Evolutionary conservation across 2,797 vertebrate genomes (phyloP), one percentile per base, ranked within the genome.

Genomic region (Psittacula echo): DNA sequence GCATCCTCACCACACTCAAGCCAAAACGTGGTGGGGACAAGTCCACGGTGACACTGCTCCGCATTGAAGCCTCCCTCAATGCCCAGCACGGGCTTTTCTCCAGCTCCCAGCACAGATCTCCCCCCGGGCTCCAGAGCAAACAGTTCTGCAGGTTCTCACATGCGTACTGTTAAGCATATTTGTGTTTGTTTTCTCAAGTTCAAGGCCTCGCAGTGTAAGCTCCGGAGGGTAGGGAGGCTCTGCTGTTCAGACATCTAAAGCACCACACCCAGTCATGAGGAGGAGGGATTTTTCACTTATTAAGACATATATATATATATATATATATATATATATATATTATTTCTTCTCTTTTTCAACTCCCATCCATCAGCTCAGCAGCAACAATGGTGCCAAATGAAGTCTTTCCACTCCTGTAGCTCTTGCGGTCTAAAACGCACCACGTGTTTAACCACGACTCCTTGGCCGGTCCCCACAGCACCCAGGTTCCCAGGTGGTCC

Each of bases 401-500:
- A 96, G 91, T 93, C 89, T 94, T 96, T 96, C 87, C 94, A 93
- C 87, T 93, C 72, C 8, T 64, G 61, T 60, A 62, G 18, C 79
- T 85, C 90, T 87, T 96, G 90, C 1, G 85, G 92, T 91, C 85
- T 77, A 21, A 85, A 89, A 85, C 47, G 80, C 62, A 89, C 89
- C 91, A 94, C 7, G 48, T 94, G 87, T 89, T 93, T 95, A 95
- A 95, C 95, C 93, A 42, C 32, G 1, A 61, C 61, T 95, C 67
- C 77, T 93, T 47, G 80, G 88, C 84, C 7, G 1, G 86, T 74
- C 64, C 84, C 88, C 4, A 4, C 75, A 94, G 89, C 94, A 91
- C 96, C 94, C 90, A 77, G 87, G 85, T 95, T 96, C 93, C 96
- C 95, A 96, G 96, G 94, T 95, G 95, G 95, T 97, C 96, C 61